Conservation (phyloP, 2,797 vertebrate genomes). For the Hyperoplus immaculatus region DNA sequence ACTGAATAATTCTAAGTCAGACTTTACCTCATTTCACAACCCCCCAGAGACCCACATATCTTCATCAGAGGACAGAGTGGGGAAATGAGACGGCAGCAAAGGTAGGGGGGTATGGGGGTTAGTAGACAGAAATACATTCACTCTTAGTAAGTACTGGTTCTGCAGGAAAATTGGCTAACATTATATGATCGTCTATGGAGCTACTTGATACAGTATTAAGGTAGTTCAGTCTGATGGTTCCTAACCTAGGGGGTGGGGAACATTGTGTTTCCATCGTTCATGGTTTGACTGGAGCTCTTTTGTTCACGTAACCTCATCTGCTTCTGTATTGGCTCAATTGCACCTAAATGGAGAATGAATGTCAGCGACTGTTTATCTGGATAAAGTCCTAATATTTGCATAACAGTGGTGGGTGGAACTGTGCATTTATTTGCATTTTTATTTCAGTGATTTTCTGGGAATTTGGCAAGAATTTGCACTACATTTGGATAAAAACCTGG, state of each 20-base stretch:
- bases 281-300: background rate
- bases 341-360: background rate
- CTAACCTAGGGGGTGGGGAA: background rate
- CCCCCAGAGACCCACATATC: constrained; percentile 13
- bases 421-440: background rate
- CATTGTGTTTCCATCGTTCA: background rate
- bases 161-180: background rate
- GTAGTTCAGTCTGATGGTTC: background rate
- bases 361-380: background rate
- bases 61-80: constrained; percentile 10
- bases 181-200: background rate
- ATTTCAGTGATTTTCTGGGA: background rate
- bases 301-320: background rate
- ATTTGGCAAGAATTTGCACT: too few species aligned
- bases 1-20: constrained; percentile 22
- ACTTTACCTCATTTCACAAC: constrained; percentile 18
- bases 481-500: too few species aligned
- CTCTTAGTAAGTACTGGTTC: background rate
- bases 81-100: background rate
- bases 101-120: background rate
- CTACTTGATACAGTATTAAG: background rate
- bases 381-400: background rate
- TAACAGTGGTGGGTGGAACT: too few species aligned
- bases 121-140: background rate
- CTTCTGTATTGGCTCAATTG: background rate